Evolutionary conservation across 2,797 vertebrate species (phyloP).

Genomic region (Pseudotriccus pelzelni): DNA sequence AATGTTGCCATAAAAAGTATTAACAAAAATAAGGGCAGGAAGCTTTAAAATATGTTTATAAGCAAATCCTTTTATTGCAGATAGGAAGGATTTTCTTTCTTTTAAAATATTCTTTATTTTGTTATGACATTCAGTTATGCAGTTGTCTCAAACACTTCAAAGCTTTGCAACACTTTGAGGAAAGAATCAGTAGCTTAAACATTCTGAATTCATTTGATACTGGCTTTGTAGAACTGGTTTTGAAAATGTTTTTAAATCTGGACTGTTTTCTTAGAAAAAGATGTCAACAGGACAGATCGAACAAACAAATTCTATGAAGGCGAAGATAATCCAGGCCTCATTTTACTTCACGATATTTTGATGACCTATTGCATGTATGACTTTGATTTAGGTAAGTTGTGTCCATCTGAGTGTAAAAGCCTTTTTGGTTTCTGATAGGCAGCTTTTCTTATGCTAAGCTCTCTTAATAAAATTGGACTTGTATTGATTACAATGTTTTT

Average conservation of each 20-base stretch:
- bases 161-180: slow-evolving; percentile 26
- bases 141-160: slow-evolving; percentile 49
- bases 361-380: slow-evolving; percentile 99
- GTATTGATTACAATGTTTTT: background rate
- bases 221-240: slow-evolving; percentile 57
- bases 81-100: slow-evolving; percentile 11
- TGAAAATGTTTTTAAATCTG: slow-evolving; percentile 61
- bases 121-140: slow-evolving; percentile 29
- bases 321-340: slow-evolving; percentile 91
- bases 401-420: background rate
- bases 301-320: slow-evolving; percentile 96
- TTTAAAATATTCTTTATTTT: slow-evolving; percentile 55
- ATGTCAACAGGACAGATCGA: slow-evolving; percentile 95
- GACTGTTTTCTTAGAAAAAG: slow-evolving; percentile 85
- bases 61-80: slow-evolving; percentile 19
- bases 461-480: background rate
- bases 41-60: slow-evolving; percentile 39
- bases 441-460: background rate
- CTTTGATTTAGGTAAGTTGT: slow-evolving; percentile 93
- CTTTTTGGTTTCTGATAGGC: background rate
- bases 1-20: slow-evolving; percentile 1
- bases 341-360: slow-evolving; percentile 94
- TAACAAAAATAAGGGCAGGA: background rate
- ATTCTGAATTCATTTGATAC: slow-evolving; percentile 35
- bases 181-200: background rate